Evolutionary conservation across 2,888 invertebrate species (phyloP).

Genomic region (Hipparchia sbordonii): DNA sequence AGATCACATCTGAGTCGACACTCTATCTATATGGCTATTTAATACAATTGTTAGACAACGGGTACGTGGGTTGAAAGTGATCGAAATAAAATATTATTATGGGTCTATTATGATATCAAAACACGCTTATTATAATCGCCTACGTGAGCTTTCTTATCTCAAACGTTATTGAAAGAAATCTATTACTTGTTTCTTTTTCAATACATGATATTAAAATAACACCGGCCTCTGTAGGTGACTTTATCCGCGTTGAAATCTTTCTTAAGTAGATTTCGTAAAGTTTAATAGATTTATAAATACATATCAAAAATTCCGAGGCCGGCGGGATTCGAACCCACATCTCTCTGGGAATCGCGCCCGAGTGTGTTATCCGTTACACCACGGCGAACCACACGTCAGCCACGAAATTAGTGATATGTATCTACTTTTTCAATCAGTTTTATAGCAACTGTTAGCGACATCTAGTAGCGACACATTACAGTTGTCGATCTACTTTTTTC

Average conservation of each 20-base stretch:
- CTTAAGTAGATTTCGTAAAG: constrained; percentile 7
- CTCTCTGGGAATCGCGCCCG: no score
- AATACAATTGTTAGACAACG: constrained; percentile 15
- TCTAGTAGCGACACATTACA: no score
- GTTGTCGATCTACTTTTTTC: no score
- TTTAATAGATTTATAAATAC: no score
- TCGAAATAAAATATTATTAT: constrained; percentile 25
- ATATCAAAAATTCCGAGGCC: no score
- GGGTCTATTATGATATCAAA: constrained; percentile 29
- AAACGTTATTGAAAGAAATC: constrained; percentile 28
- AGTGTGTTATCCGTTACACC: no score
- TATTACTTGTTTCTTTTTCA: constrained; percentile 16
- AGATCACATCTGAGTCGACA: not conserved
- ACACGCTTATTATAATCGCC: constrained; percentile 27
- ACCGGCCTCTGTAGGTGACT: constrained; percentile 10
- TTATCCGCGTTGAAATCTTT: constrained; percentile 23
- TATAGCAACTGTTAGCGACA: no score
- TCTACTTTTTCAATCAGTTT: no score
- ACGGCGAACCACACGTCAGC: no score
- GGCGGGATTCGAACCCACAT: no score
- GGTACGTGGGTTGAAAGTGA: constrained; percentile 18
- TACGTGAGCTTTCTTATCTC: constrained; percentile 24
- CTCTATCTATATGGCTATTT: not conserved
- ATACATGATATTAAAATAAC: constrained; percentile 15
- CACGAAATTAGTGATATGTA: no score